Evolutionary conservation across 2,797 vertebrate genomes (phyloP).

Genomic region (Alfaro cultratus): DNA sequence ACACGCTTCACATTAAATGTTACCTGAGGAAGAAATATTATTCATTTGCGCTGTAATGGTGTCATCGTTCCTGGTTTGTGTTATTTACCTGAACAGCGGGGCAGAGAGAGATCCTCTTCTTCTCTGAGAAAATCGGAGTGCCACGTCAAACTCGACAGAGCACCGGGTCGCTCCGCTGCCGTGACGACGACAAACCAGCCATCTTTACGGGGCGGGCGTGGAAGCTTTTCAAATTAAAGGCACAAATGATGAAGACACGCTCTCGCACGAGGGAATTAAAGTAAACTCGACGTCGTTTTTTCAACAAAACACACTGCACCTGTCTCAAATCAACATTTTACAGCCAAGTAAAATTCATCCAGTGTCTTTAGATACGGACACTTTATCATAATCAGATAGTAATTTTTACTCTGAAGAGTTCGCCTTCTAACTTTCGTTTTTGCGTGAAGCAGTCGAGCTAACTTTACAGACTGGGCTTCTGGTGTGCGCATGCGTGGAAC

Average conservation of each 20-base stretch:
- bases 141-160: constrained; percentile 85
- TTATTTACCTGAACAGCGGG: constrained; percentile 71
- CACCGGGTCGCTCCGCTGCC: constrained; percentile 60
- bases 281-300: accelerated
- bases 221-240: constrained; percentile 24
- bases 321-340: accelerated
- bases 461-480: neutral
- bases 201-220: neutral
- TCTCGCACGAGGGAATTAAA: accelerated
- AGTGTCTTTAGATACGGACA: accelerated
- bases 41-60: neutral
- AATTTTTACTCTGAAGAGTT: constrained; percentile 17
- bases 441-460: accelerated
- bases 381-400: accelerated
- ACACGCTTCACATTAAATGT: accelerated
- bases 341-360: accelerated
- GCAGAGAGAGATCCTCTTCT: constrained; percentile 45
- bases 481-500: constrained; percentile 73
- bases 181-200: constrained; percentile 9
- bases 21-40: neutral
- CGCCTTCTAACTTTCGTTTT: neutral
- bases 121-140: constrained; percentile 69
- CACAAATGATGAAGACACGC: accelerated
- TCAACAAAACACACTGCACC: neutral
- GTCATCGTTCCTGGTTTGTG: neutral